phyloP scores from a whole-genome alignment of 2,888 invertebrate genomes.

The Pimpla rufipes region DNA sequence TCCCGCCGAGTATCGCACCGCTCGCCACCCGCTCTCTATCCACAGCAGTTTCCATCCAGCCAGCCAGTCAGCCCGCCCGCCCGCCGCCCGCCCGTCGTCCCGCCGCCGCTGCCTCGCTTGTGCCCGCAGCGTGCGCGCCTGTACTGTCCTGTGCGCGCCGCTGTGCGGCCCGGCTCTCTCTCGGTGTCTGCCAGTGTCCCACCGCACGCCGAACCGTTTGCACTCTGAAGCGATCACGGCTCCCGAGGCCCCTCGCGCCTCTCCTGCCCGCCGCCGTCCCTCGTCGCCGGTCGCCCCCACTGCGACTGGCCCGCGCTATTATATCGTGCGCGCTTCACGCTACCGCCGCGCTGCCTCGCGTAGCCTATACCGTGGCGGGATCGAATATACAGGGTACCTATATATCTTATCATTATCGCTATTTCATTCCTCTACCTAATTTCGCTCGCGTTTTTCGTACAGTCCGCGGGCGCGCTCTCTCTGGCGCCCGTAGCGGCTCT shows the following conservation, averaged over 20 bases:
- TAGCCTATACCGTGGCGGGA: neutral
- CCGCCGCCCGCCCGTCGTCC: slow-evolving; percentile 19
- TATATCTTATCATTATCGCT: neutral
- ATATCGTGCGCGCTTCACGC: slow-evolving; percentile 64
- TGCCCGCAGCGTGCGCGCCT: slow-evolving; percentile 59
- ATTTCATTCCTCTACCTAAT: neutral
- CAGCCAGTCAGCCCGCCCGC: slow-evolving; percentile 66
- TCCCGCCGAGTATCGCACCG: slow-evolving; percentile 80
- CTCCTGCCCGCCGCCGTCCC: slow-evolving; percentile 39
- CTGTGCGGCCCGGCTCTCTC: slow-evolving; percentile 74
- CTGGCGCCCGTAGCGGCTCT: too few relatives aligned
- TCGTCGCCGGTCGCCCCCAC: slow-evolving; percentile 53
- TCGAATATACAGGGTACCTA: neutral
- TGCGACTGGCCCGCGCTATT: slow-evolving; percentile 49
- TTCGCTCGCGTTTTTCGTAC: neutral
- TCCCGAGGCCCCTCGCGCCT: slow-evolving; percentile 35
- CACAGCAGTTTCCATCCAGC: slow-evolving; percentile 73
- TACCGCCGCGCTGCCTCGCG: slow-evolving; percentile 32
- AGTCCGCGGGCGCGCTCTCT: neutral
- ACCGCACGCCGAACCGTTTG: slow-evolving; percentile 85
- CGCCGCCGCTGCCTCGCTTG: neutral
- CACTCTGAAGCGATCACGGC: slow-evolving; percentile 81
- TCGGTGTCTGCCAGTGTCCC: slow-evolving; percentile 84
- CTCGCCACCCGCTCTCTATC: slow-evolving; percentile 74
- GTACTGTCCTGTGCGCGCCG: slow-evolving; percentile 71